Evolutionary conservation across 1,140 invertebrate genomes (phyloP).

Genomic region (Marisa cornuarietis): DNA sequence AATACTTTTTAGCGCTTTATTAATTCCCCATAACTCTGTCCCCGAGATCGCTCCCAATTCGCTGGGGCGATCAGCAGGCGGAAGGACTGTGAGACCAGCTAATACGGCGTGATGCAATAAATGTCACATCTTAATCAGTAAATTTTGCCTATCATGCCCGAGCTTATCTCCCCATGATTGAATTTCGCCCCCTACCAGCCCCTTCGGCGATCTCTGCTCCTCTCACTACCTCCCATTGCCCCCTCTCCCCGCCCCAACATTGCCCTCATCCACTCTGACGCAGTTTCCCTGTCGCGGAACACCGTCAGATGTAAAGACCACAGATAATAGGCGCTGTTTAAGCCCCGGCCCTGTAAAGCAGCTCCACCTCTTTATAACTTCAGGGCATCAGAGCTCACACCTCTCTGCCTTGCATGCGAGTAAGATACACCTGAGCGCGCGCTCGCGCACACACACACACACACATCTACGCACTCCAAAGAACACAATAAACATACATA

Average conservation of each 20-base stretch:
- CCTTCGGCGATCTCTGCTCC: constrained; percentile 1
- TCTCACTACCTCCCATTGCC: not conserved
- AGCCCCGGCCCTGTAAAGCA: too few species aligned
- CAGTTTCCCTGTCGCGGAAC: too few species aligned
- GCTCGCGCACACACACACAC: constrained; percentile 1
- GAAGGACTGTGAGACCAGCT: constrained; percentile 19
- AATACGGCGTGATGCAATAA: constrained; percentile 27
- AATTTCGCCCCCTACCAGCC: constrained; percentile 13
- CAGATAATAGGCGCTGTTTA: too few species aligned
- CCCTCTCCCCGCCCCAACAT: not conserved
- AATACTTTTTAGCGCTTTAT: constrained; percentile 20
- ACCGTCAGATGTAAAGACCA: too few species aligned
- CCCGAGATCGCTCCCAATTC: constrained; percentile 8
- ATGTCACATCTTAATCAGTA: constrained; percentile 26
- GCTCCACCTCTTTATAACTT: too few species aligned
- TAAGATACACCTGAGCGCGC: too few species aligned
- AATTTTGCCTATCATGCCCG: constrained; percentile 25
- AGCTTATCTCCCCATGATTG: constrained; percentile 25
- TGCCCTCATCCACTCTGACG: not conserved
- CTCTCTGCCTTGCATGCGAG: too few species aligned
- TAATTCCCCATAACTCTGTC: constrained; percentile 26
- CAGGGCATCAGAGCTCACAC: too few species aligned
- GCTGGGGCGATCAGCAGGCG: constrained; percentile 7
- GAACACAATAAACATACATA: too few species aligned
- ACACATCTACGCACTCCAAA: not conserved